Evolutionary conservation across 2,888 invertebrate genomes (phyloP).

Genomic region (Magallana nippona): DNA sequence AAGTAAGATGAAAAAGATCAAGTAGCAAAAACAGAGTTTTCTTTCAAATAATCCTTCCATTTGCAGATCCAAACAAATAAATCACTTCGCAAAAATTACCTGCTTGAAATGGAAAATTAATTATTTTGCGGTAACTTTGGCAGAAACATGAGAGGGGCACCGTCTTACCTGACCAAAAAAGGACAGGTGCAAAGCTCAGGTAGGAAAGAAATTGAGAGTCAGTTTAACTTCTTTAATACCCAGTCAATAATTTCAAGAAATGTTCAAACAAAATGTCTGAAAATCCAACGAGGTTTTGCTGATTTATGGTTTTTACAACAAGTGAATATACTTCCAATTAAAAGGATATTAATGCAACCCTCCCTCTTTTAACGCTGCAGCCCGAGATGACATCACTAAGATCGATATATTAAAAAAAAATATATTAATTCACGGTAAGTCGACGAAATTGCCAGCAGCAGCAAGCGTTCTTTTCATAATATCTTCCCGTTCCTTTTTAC

Average conservation of each 20-base stretch:
- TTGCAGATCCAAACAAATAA: not conserved
- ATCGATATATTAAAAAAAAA: constrained; percentile 4
- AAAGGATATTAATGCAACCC: constrained; percentile 15
- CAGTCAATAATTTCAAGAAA: constrained; percentile 32
- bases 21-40: not conserved
- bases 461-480: constrained; percentile 7
- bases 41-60: not conserved
- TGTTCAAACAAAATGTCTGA: constrained; percentile 19
- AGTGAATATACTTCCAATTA: constrained; percentile 20
- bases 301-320: constrained; percentile 18
- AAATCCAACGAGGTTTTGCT: not conserved
- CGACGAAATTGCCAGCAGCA: not conserved
- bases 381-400: not conserved
- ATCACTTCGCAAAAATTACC: not conserved
- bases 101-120: constrained; percentile 5
- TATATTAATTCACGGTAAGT: not conserved
- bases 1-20: not conserved
- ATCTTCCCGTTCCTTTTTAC: not conserved
- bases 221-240: constrained; percentile 27
- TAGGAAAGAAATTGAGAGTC: not conserved
- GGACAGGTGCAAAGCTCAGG: constrained; percentile 8
- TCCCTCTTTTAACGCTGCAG: not conserved
- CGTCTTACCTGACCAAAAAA: not conserved
- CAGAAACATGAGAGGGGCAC: constrained; percentile 8
- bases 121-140: constrained; percentile 11